Conservation (phyloP, 1,140 invertebrate genomes). For the Campoletis sonorensis region DNA sequence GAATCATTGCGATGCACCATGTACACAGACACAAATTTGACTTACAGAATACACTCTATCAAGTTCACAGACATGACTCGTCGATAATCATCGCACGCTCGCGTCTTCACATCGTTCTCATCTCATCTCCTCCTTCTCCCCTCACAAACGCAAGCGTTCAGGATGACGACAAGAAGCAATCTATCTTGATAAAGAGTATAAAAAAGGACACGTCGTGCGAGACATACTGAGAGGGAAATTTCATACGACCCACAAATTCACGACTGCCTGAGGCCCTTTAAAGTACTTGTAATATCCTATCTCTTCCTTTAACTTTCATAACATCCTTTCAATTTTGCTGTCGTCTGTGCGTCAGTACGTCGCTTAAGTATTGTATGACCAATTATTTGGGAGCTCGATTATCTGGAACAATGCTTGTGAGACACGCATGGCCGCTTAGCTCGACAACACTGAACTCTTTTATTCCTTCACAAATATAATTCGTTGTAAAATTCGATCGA, state of each 20-base stretch:
- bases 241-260: neutral
- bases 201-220: neutral
- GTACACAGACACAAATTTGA: neutral
- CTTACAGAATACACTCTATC: neutral
- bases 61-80: neutral
- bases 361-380: neutral
- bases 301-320: neutral
- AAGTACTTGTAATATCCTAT: neutral
- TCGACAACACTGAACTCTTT: neutral
- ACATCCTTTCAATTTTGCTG: neutral
- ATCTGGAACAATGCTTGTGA: neutral
- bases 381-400: neutral
- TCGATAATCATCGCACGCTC: conserved; percentile 15
- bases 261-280: neutral
- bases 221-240: conserved; percentile 10
- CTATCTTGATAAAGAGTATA: conserved; percentile 4
- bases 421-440: neutral
- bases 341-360: neutral
- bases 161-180: conserved; percentile 1
- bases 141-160: neutral
- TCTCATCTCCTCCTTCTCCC: neutral
- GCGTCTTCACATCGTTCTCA: neutral
- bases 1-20: neutral
- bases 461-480: neutral
- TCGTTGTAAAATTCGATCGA: neutral